Evolutionary conservation across 1,140 invertebrate genomes (phyloP).

Genomic region (Bombyx mandarina): DNA sequence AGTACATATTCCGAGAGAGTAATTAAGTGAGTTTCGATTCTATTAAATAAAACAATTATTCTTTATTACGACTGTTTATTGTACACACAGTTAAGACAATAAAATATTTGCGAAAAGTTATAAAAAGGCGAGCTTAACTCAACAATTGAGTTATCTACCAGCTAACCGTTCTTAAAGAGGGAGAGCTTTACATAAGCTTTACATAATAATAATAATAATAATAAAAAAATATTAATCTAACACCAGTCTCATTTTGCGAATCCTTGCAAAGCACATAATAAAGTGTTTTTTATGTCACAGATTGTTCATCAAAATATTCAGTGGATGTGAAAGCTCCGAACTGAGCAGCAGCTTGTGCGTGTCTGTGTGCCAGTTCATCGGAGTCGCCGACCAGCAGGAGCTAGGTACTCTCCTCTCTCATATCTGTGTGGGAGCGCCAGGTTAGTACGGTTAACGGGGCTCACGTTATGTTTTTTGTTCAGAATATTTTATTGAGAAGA

Average conservation of each 20-base stretch:
- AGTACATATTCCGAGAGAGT: conserved; percentile 83
- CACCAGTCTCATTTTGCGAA: neutral
- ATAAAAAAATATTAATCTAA: neutral
- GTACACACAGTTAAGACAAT: neutral
- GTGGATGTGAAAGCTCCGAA: conserved; percentile 45
- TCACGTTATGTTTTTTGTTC: no score
- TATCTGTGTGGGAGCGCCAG: conserved; percentile 39
- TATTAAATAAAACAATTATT: neutral
- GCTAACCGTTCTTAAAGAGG: neutral
- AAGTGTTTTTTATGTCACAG: conserved; percentile 23
- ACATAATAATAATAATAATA: neutral
- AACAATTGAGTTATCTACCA: neutral
- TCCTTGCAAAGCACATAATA: neutral
- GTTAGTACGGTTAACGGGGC: conserved; percentile 18
- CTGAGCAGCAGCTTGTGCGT: conserved; percentile 40
- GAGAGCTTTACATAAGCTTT: no score
- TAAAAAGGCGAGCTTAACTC: no score
- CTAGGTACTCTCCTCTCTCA: conserved; percentile 38
- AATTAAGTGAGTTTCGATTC: conserved; percentile 45
- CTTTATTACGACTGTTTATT: neutral
- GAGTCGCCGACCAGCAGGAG: conserved; percentile 49
- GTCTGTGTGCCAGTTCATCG: conserved; percentile 56
- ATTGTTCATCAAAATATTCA: conserved; percentile 63
- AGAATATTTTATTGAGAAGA: no score
- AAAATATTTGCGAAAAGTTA: neutral